phyloP scores from a whole-genome alignment of 2,888 invertebrate species.

The Apamea anceps region DNA sequence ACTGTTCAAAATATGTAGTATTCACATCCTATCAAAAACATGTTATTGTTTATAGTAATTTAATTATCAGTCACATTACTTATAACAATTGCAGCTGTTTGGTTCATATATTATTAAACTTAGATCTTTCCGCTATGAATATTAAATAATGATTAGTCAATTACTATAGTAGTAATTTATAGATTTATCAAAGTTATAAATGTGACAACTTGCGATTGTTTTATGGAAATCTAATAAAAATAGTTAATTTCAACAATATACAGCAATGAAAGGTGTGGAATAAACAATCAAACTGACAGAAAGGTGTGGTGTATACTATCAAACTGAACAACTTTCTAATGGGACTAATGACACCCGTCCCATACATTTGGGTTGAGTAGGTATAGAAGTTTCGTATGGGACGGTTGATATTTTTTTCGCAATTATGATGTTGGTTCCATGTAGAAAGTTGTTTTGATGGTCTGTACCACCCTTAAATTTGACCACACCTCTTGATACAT shows the following conservation, averaged over 20 bases:
- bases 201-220: neutral
- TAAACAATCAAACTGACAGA: too few relatives aligned
- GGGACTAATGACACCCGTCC: neutral
- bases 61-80: slow-evolving; percentile 10
- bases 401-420: neutral
- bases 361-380: neutral
- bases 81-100: slow-evolving; percentile 13
- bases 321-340: neutral
- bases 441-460: neutral
- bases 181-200: neutral
- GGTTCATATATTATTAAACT: neutral
- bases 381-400: neutral
- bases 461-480: neutral
- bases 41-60: slow-evolving; percentile 47
- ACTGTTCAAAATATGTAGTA: slow-evolving; percentile 26
- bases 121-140: neutral
- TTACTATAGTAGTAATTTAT: neutral
- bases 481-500: neutral
- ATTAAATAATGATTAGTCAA: neutral
- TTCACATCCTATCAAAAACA: slow-evolving; percentile 31
- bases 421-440: neutral
- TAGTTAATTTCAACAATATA: neutral
- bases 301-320: neutral
- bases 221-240: neutral
- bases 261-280: too few relatives aligned